Base-by-base conservation (phyloP, 2,113 vertebrate genomes). In the Siniperca chuatsi region DNA sequence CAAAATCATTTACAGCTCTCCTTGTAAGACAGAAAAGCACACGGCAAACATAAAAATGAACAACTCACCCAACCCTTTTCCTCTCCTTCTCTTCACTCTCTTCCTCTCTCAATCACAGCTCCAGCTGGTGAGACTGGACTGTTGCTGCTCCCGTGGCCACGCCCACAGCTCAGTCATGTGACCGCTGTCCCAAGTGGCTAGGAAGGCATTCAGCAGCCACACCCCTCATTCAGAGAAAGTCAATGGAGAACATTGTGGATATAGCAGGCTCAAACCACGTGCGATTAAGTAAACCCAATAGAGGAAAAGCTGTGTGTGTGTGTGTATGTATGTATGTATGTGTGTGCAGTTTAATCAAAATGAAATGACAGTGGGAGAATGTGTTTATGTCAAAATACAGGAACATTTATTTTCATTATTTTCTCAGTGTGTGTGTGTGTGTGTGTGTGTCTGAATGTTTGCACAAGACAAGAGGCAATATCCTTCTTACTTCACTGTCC, bases 181-280 rank as follows among this genome's bases (percentile, higher is more conserved):
- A 96, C 87, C 29, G 6, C 40, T 89, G 72, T 87, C 91, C 88
- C 90, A 64, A 85, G 90, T 78, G 93, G 91, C 91, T 85, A 73
- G 85, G 89, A 82, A 93, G 87, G 88, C 85, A 90, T 75, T 88
- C 2, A 2, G 48, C 71, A 61, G 90, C 82, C 92, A 94, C 95
- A 90, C 91, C 93, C 94, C 94, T 94, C 92, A 93, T 94, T 95
- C 94, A 93, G 65, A 92, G 87, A 88, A 87, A 90, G 85, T 94
- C 81, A 92, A 92, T 89, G 89, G 82, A 85, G 64, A 92, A 91
- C 81, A 89, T 78, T 92, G 90, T 86, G 82, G 74, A 85, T 52
- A 52, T 12, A 60, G 54, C 25, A 58, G 25, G 78, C 15, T 50
- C 55, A 25, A 57, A 62, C 40, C 78, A 78, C 42, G 61, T 82